Evolutionary conservation across 37 sponge, comb jelly and placozoan genomes (phyloP), one percentile per base, ranked within the genome.

Genomic region (Tethya wilhelma): DNA sequence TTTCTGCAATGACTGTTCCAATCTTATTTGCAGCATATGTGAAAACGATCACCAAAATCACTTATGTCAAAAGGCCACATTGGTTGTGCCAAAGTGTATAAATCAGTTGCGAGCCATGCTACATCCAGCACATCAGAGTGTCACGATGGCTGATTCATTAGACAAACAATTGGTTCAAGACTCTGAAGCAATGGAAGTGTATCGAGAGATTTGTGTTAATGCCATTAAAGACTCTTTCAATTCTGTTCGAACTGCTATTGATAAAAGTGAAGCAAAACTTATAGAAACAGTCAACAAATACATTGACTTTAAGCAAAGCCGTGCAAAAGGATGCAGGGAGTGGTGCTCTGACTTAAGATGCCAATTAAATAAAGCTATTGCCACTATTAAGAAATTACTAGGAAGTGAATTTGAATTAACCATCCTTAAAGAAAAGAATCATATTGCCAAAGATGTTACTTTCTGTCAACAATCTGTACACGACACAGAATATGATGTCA

Each of bases 1-100:
- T 44, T 80, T 60, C 71, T 80, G 81, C 22, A 22, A 0, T 22
- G 71, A 80, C n/a, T 80, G 81, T 34, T 43, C 38, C 9, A 38
- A 4, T 23, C 28, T 69, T 4, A 30, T 69, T 7, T 80, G 81
- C 26, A 2, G 28, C 2, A 14, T 19, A 19, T 71, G 82, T 67
- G 64, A 33, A 25, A 39, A 31, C 26, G 59, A 56, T 22, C 82
- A 81, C 49, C 20, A 12, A 19, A 17, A 3, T 2, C 82, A 81
- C 44, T 20, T 30, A 36, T 70, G 31, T 59, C 38, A 62, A 0
- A 37, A 71, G 36, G 42, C 49, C 37, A 32, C 37, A 0, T 29
- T 20, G 1, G 17, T 59, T 9, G 17, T 81, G 46, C 22, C 19
- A 29, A 64, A 39, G 2, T 28, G 37, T 22, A 2, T 65, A 5